Evolutionary conservation across 2,888 invertebrate species (phyloP).

Genomic region (Pediacus dermestoides): DNA sequence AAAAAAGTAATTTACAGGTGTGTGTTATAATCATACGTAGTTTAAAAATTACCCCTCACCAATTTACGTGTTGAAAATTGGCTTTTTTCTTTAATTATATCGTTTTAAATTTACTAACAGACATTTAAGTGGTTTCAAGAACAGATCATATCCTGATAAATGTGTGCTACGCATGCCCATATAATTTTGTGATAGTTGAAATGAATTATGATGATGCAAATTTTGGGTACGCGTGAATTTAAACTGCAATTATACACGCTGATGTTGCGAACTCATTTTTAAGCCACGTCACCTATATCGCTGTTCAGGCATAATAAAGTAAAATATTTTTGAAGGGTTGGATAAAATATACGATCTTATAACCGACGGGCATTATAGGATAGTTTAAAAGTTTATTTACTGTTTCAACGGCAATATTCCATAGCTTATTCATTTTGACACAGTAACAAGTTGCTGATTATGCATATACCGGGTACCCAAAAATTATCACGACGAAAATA

Average conservation of each 20-base stretch:
- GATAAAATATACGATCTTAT: no score
- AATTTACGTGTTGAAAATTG: constrained; percentile 26
- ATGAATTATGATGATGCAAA: constrained; percentile 40
- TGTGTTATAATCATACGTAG: constrained; percentile 4
- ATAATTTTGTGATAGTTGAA: constrained; percentile 31
- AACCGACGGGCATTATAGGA: no score
- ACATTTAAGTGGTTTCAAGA: constrained; percentile 11
- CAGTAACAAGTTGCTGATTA: no score
- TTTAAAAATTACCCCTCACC: constrained; percentile 10
- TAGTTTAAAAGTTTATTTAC: no score
- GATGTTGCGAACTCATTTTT: constrained; percentile 29
- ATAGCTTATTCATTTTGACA: no score
- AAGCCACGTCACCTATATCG: constrained; percentile 23
- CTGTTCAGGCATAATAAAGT: constrained; percentile 12
- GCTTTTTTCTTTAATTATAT: constrained; percentile 23
- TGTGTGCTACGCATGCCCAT: constrained; percentile 26
- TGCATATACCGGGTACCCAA: no score
- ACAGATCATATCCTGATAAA: constrained; percentile 20
- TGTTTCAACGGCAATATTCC: no score
- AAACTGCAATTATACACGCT: constrained; percentile 31
- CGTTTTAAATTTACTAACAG: constrained; percentile 14
- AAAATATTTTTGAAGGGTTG: no score
- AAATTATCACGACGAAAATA: no score
- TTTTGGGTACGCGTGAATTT: constrained; percentile 31
- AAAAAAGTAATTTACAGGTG: constrained; percentile 1